A percentile compares a stretch with the other conserved stretches of the same genome.
These are phyloP conservation scores for Montipora capricornis DNA, from an alignment of 64 coral and sea anemone species.

Conservation along the genomic window DNA sequence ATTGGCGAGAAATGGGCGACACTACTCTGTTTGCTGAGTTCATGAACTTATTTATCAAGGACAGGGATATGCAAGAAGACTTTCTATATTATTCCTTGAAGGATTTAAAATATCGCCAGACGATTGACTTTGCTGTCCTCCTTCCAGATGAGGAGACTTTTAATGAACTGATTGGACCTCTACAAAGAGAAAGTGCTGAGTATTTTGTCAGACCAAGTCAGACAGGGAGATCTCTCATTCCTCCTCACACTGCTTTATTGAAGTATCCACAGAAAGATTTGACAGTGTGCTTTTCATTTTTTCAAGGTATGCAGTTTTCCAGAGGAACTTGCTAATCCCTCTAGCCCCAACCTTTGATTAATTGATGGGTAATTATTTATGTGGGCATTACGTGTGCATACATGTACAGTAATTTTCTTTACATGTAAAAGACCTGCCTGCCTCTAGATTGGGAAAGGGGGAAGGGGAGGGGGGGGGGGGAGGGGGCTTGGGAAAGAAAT, in stretches of 20 bases:
- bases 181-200: neutral
- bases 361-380: no score
- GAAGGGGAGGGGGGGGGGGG: no score
- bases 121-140: conserved; percentile 52
- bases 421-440: no score
- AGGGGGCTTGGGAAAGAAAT: neutral
- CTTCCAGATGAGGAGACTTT: conserved; percentile 45
- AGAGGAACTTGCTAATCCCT: no score
- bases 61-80: conserved; percentile 47
- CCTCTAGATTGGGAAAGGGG: no score
- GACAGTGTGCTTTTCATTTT: conserved; percentile 55
- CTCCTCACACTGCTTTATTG: conserved; percentile 23
- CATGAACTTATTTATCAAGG: conserved; percentile 40
- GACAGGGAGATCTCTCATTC: neutral
- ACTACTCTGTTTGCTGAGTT: conserved; percentile 11
- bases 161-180: neutral
- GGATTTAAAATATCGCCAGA: neutral
- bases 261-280: neutral
- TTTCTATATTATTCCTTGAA: conserved; percentile 10
- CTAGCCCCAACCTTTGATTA: no score
- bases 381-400: no score
- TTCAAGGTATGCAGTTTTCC: conserved; percentile 24
- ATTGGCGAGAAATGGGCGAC: conserved; percentile 37
- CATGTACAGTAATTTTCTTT: no score
- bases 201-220: neutral